Percentiles rank a stretch among this genome's conserved stretches.
Evolutionary conservation across 2,797 vertebrate species (phyloP).

Genomic region (Hoplostethus atlanticus): DNA sequence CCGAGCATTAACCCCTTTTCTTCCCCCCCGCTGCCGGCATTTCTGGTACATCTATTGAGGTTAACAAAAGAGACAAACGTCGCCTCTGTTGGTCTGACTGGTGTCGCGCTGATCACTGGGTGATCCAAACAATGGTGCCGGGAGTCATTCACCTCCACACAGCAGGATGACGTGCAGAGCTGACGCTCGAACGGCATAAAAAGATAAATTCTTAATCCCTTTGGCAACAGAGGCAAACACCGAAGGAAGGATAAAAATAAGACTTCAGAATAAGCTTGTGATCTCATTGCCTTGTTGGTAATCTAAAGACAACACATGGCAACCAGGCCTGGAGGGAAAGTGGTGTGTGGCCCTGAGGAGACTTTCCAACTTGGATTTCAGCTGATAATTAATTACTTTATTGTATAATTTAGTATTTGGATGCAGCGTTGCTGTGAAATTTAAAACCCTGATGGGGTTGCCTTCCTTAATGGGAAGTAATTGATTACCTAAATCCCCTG

Average conservation of each 20-base stretch:
- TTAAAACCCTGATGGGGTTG: slow-evolving; percentile 8
- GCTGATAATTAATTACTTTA: not conserved
- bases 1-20: slow-evolving; percentile 28
- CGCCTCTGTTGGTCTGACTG: slow-evolving; percentile 30
- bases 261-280: slow-evolving; percentile 30
- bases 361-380: slow-evolving; percentile 16
- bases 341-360: slow-evolving; percentile 39
- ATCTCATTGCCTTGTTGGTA: slow-evolving; percentile 43
- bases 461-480: not conserved
- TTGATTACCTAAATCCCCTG: slow-evolving; percentile 1
- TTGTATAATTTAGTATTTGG: not conserved
- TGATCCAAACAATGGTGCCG: slow-evolving; percentile 39
- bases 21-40: slow-evolving; percentile 12
- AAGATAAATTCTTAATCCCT: slow-evolving; percentile 71
- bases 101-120: slow-evolving; percentile 14
- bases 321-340: slow-evolving; percentile 28
- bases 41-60: slow-evolving; percentile 35
- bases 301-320: slow-evolving; percentile 33
- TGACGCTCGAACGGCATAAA: slow-evolving; percentile 67
- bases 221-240: slow-evolving; percentile 59
- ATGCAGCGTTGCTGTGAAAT: not conserved
- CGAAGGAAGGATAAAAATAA: slow-evolving; percentile 62
- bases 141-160: slow-evolving; percentile 49
- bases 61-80: slow-evolving; percentile 56
- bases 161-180: slow-evolving; percentile 59